Conservation (phyloP, 2,888 invertebrate genomes). For the Tromatobia lineatoria region DNA sequence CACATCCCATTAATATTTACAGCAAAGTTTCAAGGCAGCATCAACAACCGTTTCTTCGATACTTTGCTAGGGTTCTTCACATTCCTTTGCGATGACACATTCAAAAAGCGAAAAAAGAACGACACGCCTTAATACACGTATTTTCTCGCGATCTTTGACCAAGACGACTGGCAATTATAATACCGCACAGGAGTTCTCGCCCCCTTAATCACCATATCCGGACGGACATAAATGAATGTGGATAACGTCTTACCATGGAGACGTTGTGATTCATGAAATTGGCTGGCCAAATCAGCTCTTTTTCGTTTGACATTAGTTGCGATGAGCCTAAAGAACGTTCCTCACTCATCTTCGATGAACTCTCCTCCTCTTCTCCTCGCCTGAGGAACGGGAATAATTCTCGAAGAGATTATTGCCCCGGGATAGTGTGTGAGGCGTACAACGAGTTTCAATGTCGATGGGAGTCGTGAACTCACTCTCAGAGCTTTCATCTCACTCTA, state of each 20-base stretch:
- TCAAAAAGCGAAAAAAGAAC: slow-evolving; percentile 23
- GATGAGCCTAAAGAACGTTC: background rate
- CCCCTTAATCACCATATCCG: slow-evolving; percentile 32
- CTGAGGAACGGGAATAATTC: slow-evolving; percentile 23
- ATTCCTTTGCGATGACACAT: slow-evolving; percentile 51
- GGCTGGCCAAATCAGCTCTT: slow-evolving; percentile 2
- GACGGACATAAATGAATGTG: background rate
- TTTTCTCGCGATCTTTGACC: slow-evolving; percentile 47
- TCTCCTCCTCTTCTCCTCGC: slow-evolving; percentile 5
- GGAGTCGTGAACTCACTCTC: slow-evolving; percentile 58
- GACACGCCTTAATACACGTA: slow-evolving; percentile 2
- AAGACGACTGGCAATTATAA: slow-evolving; percentile 34
- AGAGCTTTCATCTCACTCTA: slow-evolving; percentile 16
- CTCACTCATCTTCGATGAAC: slow-evolving; percentile 26
- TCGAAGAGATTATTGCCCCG: slow-evolving; percentile 46
- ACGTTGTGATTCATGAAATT: slow-evolving; percentile 46
- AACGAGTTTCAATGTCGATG: slow-evolving; percentile 64
- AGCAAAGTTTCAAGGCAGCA: slow-evolving; percentile 31
- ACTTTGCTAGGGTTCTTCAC: slow-evolving; percentile 42
- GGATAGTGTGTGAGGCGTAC: slow-evolving; percentile 49
- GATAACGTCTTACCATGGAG: background rate
- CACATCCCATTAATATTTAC: slow-evolving; percentile 48
- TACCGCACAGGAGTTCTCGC: slow-evolving; percentile 16
- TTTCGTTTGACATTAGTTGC: background rate
- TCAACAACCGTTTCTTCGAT: slow-evolving; percentile 39